Conservation (phyloP, 2,113 vertebrate species). For the Zosterops lateralis region DNA sequence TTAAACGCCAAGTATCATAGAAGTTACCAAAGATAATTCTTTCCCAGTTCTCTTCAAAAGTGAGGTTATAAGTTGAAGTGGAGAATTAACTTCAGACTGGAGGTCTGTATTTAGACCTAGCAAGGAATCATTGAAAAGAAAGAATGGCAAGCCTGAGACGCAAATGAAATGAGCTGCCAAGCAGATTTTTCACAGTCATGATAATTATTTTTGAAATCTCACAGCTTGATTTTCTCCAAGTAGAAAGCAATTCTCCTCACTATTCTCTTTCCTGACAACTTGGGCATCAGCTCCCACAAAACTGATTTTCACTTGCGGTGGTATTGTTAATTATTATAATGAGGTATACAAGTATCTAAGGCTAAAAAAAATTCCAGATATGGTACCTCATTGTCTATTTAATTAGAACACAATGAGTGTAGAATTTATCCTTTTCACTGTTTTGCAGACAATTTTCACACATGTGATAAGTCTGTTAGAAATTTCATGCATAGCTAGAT, state of each 20-base stretch:
- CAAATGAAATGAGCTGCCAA: conserved; percentile 41
- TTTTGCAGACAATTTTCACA: conserved; percentile 58
- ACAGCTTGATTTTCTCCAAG: conserved; percentile 51
- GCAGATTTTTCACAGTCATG: conserved; percentile 56
- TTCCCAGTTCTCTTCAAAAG: conserved; percentile 18
- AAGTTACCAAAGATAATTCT: conserved; percentile 29
- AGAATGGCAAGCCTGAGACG: conserved; percentile 31
- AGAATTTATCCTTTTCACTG: conserved; percentile 33
- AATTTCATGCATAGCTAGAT: conserved; percentile 54
- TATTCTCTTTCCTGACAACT: conserved; percentile 39
- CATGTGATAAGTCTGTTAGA: conserved; percentile 49
- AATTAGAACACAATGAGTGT: conserved; percentile 54
- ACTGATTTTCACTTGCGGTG: conserved; percentile 29
- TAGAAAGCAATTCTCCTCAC: conserved; percentile 51
- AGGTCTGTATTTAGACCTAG: conserved; percentile 61
- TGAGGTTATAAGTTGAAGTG: conserved; percentile 34
- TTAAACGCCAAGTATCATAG: not conserved
- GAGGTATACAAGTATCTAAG: not conserved
- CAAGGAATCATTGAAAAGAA: conserved; percentile 52
- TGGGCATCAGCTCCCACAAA: not conserved
- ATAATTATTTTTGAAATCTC: conserved; percentile 61
- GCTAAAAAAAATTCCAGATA: not conserved
- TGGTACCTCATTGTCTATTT: conserved; percentile 40
- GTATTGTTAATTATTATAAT: conserved; percentile 46
- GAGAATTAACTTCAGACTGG: conserved; percentile 51